Evolutionary conservation across 2,797 vertebrate species (phyloP).

Genomic region (Champsocephalus esox): DNA sequence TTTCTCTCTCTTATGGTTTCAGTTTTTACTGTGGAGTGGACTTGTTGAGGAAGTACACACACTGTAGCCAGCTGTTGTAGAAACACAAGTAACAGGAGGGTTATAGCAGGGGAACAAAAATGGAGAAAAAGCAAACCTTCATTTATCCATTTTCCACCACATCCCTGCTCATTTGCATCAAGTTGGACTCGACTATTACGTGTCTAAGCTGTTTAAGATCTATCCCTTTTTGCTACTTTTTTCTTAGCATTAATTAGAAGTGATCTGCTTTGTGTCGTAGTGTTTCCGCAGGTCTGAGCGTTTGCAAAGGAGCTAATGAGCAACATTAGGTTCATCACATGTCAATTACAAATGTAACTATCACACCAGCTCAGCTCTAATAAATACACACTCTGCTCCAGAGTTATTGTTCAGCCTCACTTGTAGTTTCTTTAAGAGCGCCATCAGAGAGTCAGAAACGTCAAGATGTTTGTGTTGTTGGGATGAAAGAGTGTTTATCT

Average conservation of each 20-base stretch:
- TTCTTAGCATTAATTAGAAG: conserved; percentile 26
- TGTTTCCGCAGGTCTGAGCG: conserved; percentile 19
- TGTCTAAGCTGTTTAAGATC: conserved; percentile 6
- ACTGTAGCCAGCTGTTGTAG: conserved; percentile 14
- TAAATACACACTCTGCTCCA: background rate
- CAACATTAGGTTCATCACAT: background rate
- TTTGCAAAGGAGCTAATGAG: conserved; percentile 6
- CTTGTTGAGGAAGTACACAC: conserved; percentile 14
- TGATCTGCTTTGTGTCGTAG: conserved; percentile 18
- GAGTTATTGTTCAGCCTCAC: background rate
- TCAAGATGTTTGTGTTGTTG: background rate
- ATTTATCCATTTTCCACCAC: conserved; percentile 5
- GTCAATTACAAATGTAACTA: conserved; percentile 3
- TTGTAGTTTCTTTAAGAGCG: background rate
- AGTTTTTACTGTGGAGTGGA: background rate
- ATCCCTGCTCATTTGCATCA: conserved; percentile 47
- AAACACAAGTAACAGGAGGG: conserved; percentile 16
- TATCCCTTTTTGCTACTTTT: background rate
- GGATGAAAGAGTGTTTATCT: background rate
- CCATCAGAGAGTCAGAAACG: background rate
- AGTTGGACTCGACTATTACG: conserved; percentile 25
- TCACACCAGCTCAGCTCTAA: background rate
- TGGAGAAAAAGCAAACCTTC: conserved; percentile 1
- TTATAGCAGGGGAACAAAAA: conserved; percentile 6
- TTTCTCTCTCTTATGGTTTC: conserved; percentile 5